phyloP scores from a whole-genome alignment of 2,113 vertebrate species.

The Myrmophylax atrothorax region DNA sequence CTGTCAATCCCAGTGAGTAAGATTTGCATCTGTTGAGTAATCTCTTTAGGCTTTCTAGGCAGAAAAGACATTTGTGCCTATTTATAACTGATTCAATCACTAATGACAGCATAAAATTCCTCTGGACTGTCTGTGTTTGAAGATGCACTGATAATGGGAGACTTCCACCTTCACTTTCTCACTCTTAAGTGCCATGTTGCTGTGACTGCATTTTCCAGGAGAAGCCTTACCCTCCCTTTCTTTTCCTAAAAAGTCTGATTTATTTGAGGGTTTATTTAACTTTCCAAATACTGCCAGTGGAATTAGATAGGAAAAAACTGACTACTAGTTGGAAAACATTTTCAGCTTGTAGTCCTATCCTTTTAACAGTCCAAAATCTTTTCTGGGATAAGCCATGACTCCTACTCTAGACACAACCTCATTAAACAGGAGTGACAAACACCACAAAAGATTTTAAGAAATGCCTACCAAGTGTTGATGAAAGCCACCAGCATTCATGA shows the following conservation, averaged over 20 bases:
- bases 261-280: constrained; percentile 18
- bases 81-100: constrained; percentile 36
- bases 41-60: neutral
- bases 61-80: constrained; percentile 14
- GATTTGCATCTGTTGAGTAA: constrained; percentile 7
- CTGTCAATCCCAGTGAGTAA: neutral
- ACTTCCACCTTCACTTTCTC: neutral
- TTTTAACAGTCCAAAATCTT: neutral
- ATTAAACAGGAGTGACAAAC: neutral
- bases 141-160: neutral
- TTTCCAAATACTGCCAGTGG: neutral
- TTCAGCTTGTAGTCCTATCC: neutral
- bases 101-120: constrained; percentile 27
- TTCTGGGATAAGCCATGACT: neutral
- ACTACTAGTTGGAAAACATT: neutral
- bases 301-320: neutral
- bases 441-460: neutral
- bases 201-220: neutral
- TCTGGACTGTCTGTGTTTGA: neutral
- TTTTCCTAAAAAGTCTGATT: neutral
- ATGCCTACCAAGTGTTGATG: neutral
- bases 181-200: neutral
- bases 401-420: neutral
- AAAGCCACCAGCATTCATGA: neutral
- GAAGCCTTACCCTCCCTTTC: neutral